Evolutionary conservation across 2,797 vertebrate species (phyloP), one percentile per base, ranked within the genome.

Genomic region (Buphagus erythrorhynchus): DNA sequence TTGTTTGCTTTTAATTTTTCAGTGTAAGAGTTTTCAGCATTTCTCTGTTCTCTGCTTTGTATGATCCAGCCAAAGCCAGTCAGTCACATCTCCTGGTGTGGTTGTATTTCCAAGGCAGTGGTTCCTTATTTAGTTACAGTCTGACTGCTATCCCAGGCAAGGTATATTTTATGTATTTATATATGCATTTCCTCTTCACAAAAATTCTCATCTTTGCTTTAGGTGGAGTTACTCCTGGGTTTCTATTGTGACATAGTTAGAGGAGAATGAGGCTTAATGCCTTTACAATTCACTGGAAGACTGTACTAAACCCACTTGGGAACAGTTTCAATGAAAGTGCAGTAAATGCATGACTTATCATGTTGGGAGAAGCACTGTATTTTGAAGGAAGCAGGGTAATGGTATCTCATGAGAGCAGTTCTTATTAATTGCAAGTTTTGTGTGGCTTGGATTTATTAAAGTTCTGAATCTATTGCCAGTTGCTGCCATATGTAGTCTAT

Each of bases 391-490:
- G 54, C 16, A 36, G 16, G 28, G 48, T 77, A 94, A 85, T 25
- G 55, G n/a, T 66, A 52, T 68, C 75, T 91, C 94, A 67, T 57
- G 73, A 92, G 90, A 94, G 68, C 46, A 77, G 35, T 72, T 95
- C 49, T 75, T 87, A 79, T 86, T 96, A 96, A 93, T 57, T 71
- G 74, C 57, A 76, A 88, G 55, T 72, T 93, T 93, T 89, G n/a
- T 49, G 40, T 43, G 43, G 26, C 52, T 94, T 88, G 58, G 52
- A 83, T 88, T 82, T 82, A 95, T 93, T 95, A 24, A 77, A 87
- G 58, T 29, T 93, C 71, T 86, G 71, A 77, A 46, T 82, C 86
- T 72, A 93, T 46, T 94, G 81, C 52, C 77, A 74, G 59, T 84
- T 91, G 58, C 58, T 5, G 7, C 76, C 55, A 83, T 45, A 59